These are phyloP conservation scores for Prietella phreatophila DNA, from an alignment of 2,113 vertebrate genomes.

Conservation along the genomic window DNA sequence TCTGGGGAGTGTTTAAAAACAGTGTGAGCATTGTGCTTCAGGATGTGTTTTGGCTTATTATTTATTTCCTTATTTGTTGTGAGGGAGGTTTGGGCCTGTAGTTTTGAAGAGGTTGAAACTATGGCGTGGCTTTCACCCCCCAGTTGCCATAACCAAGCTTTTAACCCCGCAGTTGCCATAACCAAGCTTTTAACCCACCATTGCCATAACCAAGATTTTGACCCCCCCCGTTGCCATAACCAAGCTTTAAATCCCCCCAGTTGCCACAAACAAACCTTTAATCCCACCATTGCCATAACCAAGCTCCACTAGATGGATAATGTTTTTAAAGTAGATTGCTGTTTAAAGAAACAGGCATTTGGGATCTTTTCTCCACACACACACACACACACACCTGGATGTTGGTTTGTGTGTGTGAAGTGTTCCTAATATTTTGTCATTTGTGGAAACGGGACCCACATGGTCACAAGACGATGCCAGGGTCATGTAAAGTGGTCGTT, in stretches of 20 bases:
- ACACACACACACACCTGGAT: neutral
- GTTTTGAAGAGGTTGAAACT: conserved; percentile 16
- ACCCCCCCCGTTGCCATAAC: too few species aligned
- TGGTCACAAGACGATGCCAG: neutral
- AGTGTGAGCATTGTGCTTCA: too few species aligned
- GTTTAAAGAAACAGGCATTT: neutral
- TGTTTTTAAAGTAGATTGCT: neutral
- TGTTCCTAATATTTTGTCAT: conserved; percentile 13
- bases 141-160: too few species aligned
- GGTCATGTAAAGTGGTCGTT: neutral
- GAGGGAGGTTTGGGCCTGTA: neutral
- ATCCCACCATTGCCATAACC: too few species aligned
- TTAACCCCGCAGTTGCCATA: too few species aligned
- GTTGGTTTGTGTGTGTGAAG: neutral
- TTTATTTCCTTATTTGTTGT: too few species aligned
- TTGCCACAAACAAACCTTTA: too few species aligned
- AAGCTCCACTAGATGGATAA: too few species aligned
- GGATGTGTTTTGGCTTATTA: neutral
- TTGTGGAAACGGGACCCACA: neutral
- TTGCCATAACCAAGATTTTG: too few species aligned
- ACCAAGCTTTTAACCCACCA: too few species aligned
- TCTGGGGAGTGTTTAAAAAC: neutral
- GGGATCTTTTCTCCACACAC: neutral
- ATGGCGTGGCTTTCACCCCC: neutral
- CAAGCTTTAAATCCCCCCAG: too few species aligned